phyloP scores from a whole-genome alignment of 2,113 vertebrate genomes.

The Spea multiplicata region DNA sequence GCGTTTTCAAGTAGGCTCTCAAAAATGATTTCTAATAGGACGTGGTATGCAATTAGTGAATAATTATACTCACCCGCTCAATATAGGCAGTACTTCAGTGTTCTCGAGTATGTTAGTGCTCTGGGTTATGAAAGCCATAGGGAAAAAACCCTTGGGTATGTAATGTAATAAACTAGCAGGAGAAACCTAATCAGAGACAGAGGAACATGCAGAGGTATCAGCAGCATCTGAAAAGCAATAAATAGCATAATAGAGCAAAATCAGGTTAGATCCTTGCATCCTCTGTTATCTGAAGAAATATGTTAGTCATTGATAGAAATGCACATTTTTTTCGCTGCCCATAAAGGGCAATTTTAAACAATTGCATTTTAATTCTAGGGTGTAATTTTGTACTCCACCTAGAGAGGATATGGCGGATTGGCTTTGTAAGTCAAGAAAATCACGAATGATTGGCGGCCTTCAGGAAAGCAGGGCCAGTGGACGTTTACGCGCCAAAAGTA shows the following conservation, averaged over 20 bases:
- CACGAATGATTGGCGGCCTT: no score
- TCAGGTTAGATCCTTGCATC: not conserved
- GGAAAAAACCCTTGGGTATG: not conserved
- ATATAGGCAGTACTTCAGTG: not conserved
- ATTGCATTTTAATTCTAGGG: no score
- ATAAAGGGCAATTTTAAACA: no score
- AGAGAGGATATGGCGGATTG: no score
- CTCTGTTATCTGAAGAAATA: no score
- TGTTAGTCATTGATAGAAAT: no score
- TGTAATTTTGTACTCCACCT: no score
- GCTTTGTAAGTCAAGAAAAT: no score
- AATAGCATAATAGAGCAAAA: not conserved
- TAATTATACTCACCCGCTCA: constrained; percentile 18
- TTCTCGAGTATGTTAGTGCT: not conserved
- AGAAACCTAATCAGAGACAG: constrained; percentile 1
- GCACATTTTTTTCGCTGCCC: no score
- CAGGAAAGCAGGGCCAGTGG: no score
- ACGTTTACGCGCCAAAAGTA: no score
- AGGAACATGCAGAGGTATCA: not conserved
- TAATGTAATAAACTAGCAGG: constrained; percentile 1
- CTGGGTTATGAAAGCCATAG: not conserved
- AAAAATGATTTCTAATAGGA: not conserved
- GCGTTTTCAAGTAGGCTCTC: constrained; percentile 18
- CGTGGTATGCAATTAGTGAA: constrained; percentile 5
- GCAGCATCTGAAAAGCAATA: not conserved